Conservation (phyloP, 2,888 invertebrate genomes). For the Schizotus pectinicornis region DNA sequence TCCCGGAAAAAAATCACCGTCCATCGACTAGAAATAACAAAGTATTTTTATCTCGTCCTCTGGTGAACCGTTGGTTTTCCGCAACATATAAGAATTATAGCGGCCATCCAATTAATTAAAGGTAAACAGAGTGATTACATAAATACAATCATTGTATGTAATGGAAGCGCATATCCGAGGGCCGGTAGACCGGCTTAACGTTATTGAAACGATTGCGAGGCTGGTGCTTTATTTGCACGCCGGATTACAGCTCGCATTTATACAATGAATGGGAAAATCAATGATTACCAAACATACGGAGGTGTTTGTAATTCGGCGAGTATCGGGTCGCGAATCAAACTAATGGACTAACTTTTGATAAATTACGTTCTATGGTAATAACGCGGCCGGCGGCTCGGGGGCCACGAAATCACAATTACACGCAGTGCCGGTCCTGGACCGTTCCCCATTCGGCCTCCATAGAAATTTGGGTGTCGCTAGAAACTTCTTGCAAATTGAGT, state of each 20-base stretch:
- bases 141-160: slow-evolving; percentile 35
- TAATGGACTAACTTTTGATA: slow-evolving; percentile 32
- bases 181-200: slow-evolving; percentile 33
- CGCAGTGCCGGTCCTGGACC: slow-evolving; percentile 3
- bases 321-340: slow-evolving; percentile 29
- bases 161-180: slow-evolving; percentile 30
- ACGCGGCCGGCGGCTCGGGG: slow-evolving; percentile 1
- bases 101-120: slow-evolving; percentile 37
- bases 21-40: not conserved
- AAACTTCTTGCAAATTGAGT: slow-evolving; percentile 8
- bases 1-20: not conserved
- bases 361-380: slow-evolving; percentile 25
- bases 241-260: slow-evolving; percentile 42
- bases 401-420: slow-evolving; percentile 12
- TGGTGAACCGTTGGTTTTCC: no score
- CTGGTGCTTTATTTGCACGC: slow-evolving; percentile 40
- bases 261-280: slow-evolving; percentile 45
- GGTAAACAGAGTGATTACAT: slow-evolving; percentile 39
- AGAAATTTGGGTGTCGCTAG: slow-evolving; percentile 2
- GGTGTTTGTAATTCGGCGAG: slow-evolving; percentile 31
- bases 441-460: not conserved
- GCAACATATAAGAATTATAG: not conserved
- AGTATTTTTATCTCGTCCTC: no score
- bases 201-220: slow-evolving; percentile 38
- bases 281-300: slow-evolving; percentile 41